Evolutionary conservation across 2,113 vertebrate genomes (phyloP).

Genomic region (Nibea albiflora): DNA sequence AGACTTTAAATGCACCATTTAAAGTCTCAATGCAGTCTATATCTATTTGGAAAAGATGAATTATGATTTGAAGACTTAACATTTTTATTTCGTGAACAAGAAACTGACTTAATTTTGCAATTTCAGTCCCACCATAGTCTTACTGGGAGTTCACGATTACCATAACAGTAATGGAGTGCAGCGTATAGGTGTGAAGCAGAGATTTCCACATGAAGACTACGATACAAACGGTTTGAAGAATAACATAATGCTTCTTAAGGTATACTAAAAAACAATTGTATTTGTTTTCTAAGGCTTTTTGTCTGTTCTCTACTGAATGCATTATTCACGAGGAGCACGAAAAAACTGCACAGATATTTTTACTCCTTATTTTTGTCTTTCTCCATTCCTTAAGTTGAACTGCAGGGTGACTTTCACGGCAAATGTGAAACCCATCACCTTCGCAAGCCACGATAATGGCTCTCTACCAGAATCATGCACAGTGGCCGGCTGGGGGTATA

Average conservation of each 20-base stretch:
- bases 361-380: background rate
- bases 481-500: conserved; percentile 84
- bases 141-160: conserved; percentile 50
- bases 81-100: background rate
- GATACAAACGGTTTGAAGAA: accelerated
- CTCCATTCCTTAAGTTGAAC: conserved; percentile 73
- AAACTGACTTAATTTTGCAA: background rate
- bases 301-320: background rate
- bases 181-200: accelerated
- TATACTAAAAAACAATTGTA: conserved; percentile 30
- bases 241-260: conserved; percentile 80
- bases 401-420: conserved; percentile 66
- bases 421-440: conserved; percentile 59
- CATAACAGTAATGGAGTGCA: accelerated
- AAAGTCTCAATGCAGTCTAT: too few species aligned
- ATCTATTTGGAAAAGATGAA: background rate
- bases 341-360: too few species aligned
- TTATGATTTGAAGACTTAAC: background rate
- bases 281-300: background rate
- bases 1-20: background rate
- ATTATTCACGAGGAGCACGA: background rate
- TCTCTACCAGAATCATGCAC: conserved; percentile 68
- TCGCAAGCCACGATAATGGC: background rate
- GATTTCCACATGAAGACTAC: conserved; percentile 23
- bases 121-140: conserved; percentile 8